A percentile compares a stretch with the other conserved stretches of the same genome.
These are phyloP conservation scores for Caerostris extrusa DNA, from an alignment of 1,140 invertebrate genomes.

Conservation along the genomic window DNA sequence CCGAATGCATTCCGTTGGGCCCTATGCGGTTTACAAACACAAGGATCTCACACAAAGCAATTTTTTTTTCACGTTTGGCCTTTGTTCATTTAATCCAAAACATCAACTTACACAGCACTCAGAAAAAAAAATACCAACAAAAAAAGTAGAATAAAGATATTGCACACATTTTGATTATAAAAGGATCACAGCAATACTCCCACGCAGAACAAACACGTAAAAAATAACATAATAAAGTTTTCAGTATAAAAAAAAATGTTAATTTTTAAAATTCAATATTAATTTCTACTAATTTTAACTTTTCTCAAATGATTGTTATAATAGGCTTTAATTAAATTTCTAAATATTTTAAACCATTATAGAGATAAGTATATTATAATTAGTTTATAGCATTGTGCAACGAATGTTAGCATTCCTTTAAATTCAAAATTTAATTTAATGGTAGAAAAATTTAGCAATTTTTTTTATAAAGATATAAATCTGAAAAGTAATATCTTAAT, in stretches of 20 bases:
- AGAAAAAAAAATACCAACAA: neutral
- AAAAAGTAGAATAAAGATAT: neutral
- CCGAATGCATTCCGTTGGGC: conserved; percentile 31
- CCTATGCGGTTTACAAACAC: neutral
- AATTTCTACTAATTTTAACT: too few relatives aligned
- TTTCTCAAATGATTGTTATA: too few relatives aligned
- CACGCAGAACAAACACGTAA: neutral
- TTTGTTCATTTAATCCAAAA: conserved; percentile 55
- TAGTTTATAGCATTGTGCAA: too few relatives aligned
- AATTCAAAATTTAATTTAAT: too few relatives aligned
- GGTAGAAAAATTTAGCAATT: too few relatives aligned
- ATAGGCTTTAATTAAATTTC: too few relatives aligned
- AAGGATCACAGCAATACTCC: neutral
- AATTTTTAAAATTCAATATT: neutral
- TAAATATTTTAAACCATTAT: too few relatives aligned
- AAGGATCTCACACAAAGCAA: neutral
- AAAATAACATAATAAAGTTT: neutral
- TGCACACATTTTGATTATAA: neutral
- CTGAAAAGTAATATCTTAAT: too few relatives aligned
- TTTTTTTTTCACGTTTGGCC: conserved; percentile 41
- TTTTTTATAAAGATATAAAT: too few relatives aligned
- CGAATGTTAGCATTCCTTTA: too few relatives aligned
- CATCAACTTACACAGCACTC: neutral
- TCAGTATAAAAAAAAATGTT: neutral
- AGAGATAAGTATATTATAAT: too few relatives aligned